Evolutionary conservation across 2,113 vertebrate species (phyloP), one percentile per base, ranked within the genome.

Genomic region (Sorex araneus): DNA sequence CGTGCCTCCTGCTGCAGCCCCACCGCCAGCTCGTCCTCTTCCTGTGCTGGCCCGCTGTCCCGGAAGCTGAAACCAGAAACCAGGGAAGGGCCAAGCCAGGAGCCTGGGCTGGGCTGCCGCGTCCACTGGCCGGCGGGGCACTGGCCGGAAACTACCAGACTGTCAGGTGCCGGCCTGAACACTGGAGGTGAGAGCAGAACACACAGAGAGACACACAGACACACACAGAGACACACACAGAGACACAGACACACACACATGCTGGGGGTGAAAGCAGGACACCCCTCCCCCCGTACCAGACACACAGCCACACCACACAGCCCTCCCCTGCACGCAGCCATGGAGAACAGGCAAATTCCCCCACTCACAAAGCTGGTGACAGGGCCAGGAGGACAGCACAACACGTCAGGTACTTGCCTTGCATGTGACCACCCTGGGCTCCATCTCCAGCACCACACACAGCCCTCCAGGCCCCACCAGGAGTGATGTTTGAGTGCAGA

Each of bases 11-110:
- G 86, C 45, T 2, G 32, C 71, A 60, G 79, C 50, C 86, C 90
- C 34, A 50, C 16, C 47, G 83, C 73, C 54, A 30, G 76, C 34
- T 88, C 92, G 94, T 95, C 94, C 96, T 94, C 92, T 96, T 97
- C 92, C 92, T 95, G 91, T 94, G 94, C 83, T 93, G 92, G 89
- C 86, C 45, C 23, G 19, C 45, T 79, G 76, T 28, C 91, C 63
- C 7, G 12, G 79, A 93, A 93, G 54, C 90, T 84, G 94, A 94
- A 84, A 95, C 81, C 54, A 60, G 57, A 60, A 23, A 23, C 19
- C 57, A 2, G 30, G 91, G 87, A 90, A 69, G 70, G n/a, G 75
- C 67, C 66, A 34, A 30, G 34, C 11, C 50, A 66, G 40, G 63
- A 77, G 27, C 70, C 1, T 2, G 28, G 28, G 86, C 64, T 66